These are phyloP conservation scores for Setophaga coronata DNA, from an alignment of 2,113 vertebrate species.

Conservation along the genomic window DNA sequence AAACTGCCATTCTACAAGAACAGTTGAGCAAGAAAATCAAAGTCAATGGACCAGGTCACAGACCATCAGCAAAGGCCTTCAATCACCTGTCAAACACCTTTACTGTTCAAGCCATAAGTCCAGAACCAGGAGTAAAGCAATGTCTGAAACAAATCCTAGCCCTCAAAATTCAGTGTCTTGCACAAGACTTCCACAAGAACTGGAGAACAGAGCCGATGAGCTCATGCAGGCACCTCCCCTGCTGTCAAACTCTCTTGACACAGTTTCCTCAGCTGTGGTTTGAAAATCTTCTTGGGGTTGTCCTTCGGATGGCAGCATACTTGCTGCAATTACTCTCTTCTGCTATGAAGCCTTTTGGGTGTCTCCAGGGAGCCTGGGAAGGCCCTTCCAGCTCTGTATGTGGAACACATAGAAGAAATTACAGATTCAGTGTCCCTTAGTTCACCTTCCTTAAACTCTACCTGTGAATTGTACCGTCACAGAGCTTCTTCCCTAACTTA, in stretches of 20 bases:
- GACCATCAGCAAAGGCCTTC: not conserved
- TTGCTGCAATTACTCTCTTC: slow-evolving; percentile 32
- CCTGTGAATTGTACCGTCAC: not conserved
- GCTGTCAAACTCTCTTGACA: not conserved
- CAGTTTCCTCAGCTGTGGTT: not conserved
- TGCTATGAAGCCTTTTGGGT: not conserved
- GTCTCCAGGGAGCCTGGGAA: slow-evolving; percentile 2
- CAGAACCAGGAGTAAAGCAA: not conserved
- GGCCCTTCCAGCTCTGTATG: not conserved
- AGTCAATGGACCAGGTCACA: not conserved
- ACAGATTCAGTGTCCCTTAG: slow-evolving; percentile 13
- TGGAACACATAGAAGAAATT: not conserved
- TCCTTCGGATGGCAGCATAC: not conserved
- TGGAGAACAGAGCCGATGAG: not conserved
- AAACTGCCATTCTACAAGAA: not conserved
- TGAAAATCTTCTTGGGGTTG: not conserved
- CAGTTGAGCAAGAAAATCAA: not conserved
- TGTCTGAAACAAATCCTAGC: not conserved
- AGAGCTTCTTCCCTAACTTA: slow-evolving; percentile 16
- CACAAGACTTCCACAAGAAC: not conserved
- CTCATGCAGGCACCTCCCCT: not conserved
- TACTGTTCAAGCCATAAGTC: not conserved
- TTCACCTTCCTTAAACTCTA: slow-evolving; percentile 40
- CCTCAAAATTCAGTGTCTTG: not conserved
- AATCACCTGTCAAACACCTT: not conserved